Base-by-base conservation (phyloP, 1,140 invertebrate species). In the Palaemon carinicauda region DNA sequence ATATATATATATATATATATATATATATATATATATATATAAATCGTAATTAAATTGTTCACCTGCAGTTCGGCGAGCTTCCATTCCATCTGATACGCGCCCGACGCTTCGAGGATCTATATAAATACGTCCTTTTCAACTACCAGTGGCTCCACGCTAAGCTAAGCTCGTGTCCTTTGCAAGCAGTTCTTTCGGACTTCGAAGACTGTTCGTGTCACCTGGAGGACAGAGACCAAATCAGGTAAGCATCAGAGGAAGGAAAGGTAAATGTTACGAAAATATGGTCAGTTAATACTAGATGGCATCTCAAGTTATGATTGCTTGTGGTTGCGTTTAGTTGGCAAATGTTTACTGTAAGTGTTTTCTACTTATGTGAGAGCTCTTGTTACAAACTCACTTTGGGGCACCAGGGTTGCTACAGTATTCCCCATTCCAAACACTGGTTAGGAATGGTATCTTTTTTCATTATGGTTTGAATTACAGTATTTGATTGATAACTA, bases 131-230 rank as follows among this genome's bases (percentile, higher is more conserved):
- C 14, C 93, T 99, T 0, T 99, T 99, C 92, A 99, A 99, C 92
- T 99, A 99, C 91, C 95, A 98, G 88, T 99, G 98, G 97, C 93
- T 99, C 0, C 97, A 99, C 91, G 97, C 98, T 0, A 99, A 99
- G 91, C 92, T 99, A 1, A 96, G 95, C 87, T 97, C 97, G 87
- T 99, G 98, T 91, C 98, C 98, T 1, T 93, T 99, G 1, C 98
- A 98, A 93, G 95, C 97, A 0, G 95, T 99, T 2, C 92, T 99
- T 14, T 96, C 96, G 15, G 98, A 99, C 91, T 99, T 98, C 91
- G 98, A 99, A 93, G 98, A 99, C 91, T 95, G 97, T 1, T 96
- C 97, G 75, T 93, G 92, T 3, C 94, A 97, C 91, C 97, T 50
- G n/a, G 95, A 96, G 10, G 95, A 97, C 90, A 96, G 96, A 90